Base-by-base conservation (phyloP, 2,797 vertebrate species). In the Kryptopterus vitreolus region DNA sequence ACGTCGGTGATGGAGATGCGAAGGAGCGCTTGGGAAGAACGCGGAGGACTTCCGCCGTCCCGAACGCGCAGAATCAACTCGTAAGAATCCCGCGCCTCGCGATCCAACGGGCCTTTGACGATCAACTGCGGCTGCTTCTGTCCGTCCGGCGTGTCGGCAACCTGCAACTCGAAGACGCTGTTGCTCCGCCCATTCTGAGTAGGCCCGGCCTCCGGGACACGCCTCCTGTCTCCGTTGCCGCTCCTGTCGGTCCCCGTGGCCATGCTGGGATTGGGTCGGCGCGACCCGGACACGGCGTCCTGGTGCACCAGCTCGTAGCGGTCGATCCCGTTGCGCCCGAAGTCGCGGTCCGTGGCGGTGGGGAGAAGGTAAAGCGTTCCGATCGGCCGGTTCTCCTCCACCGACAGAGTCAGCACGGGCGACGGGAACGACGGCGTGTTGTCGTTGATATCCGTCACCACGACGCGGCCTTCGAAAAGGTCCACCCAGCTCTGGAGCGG, bases 111-210 rank as follows among this genome's bases (percentile, higher is more conserved):
- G 61, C 97, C 97, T 88, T 98, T 98, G 48, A 99, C 96, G 11
- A 99, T 98, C 78, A 99, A 94, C 91, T 99, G 98, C 1, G 98
- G 98, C 77, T 98, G 97, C 77, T 98, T 99, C 85, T 98, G 96
- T 1, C 98, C 98, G 82, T 99, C 97, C 46, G 96, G 94, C 62
- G 97, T 98, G 82, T 98, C 97, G 7, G 97, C 97, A 33, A 99
- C 98, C 87, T 99, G 97, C 69, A 99, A 91, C 87, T 98, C 96
- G 88, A 99, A 99, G 57, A 98, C 97, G 55, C 91, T 96, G 88
- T 92, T 96, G 89, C 95, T 96, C 80, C 95, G 89, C 81, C 90
- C 92, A 68, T 66, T 84, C 53, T 70, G 81, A 8, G 63, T 80
- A 2, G 77, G 87, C 76, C 86, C 92, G 18, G 48, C 89, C 66